phyloP scores from a whole-genome alignment of 2,113 vertebrate genomes.

The Acanthisitta chloris region DNA sequence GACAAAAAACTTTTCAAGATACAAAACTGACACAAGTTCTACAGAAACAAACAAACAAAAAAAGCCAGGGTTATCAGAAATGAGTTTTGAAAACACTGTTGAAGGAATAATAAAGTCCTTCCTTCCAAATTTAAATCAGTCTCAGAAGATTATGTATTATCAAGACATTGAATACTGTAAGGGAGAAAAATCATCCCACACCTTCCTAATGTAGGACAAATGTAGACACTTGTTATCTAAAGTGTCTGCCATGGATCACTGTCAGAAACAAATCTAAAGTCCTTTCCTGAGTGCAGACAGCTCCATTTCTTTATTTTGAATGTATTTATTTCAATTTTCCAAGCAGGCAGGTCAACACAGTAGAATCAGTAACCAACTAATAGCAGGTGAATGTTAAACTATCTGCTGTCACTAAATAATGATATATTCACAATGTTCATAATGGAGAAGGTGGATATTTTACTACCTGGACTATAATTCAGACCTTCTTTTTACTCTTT shows the following conservation, averaged over 20 bases:
- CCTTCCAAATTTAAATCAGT: not conserved
- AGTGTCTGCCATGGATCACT: not conserved
- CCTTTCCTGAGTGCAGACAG: not conserved
- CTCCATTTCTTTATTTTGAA: not conserved
- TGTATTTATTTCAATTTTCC: not conserved
- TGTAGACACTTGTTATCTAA: not conserved
- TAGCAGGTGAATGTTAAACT: not conserved
- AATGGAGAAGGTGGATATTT: not conserved
- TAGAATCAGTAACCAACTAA: not conserved
- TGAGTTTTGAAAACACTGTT: not conserved
- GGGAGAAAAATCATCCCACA: not conserved
- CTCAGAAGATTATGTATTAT: not conserved
- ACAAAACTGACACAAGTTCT: not conserved
- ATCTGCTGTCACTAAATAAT: slow-evolving; percentile 10
- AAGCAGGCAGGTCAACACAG: not conserved
- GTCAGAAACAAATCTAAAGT: not conserved
- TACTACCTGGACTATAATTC: not conserved
- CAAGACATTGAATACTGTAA: not conserved
- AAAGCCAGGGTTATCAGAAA: not conserved
- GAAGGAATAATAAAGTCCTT: not conserved
- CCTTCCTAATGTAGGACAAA: slow-evolving; percentile 11
- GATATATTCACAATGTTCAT: not conserved
- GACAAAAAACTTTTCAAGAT: not conserved
- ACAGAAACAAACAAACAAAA: not conserved
- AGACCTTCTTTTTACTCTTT: not conserved